Conservation (phyloP, 2,888 invertebrate species). For the Oligia strigilis region DNA sequence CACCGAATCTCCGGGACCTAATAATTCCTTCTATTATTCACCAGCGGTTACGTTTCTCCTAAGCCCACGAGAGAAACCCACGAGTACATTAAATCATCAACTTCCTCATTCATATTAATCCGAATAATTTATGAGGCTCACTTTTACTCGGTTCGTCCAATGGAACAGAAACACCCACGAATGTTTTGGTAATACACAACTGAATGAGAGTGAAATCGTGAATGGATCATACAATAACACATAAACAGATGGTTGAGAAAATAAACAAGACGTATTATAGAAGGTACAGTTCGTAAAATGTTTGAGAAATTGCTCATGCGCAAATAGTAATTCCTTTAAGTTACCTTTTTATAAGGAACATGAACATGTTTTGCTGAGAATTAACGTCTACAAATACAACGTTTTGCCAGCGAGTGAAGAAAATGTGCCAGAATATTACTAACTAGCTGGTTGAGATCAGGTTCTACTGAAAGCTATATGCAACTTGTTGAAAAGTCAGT, state of each 20-base stretch:
- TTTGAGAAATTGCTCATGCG: neutral
- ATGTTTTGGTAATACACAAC: slow-evolving; percentile 61
- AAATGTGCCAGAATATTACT: neutral
- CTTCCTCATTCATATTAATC: slow-evolving; percentile 43
- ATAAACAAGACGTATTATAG: slow-evolving; percentile 8
- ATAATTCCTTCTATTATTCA: slow-evolving; percentile 25
- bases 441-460: neutral
- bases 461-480: neutral
- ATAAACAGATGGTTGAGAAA: slow-evolving; percentile 51
- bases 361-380: neutral
- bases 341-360: neutral
- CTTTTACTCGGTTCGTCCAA: slow-evolving; percentile 56
- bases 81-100: slow-evolving; percentile 25
- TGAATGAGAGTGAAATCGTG: slow-evolving; percentile 67
- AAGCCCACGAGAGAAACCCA: slow-evolving; percentile 26
- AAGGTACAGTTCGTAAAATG: slow-evolving; percentile 25
- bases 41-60: neutral
- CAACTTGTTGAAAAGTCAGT: neutral
- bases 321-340: neutral
- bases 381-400: neutral
- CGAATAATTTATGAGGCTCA: slow-evolving; percentile 51
- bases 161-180: slow-evolving; percentile 59
- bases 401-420: neutral
- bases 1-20: neutral
- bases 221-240: slow-evolving; percentile 58